Evolutionary conservation across 2,888 invertebrate genomes (phyloP).

Genomic region (Erynnis tages): DNA sequence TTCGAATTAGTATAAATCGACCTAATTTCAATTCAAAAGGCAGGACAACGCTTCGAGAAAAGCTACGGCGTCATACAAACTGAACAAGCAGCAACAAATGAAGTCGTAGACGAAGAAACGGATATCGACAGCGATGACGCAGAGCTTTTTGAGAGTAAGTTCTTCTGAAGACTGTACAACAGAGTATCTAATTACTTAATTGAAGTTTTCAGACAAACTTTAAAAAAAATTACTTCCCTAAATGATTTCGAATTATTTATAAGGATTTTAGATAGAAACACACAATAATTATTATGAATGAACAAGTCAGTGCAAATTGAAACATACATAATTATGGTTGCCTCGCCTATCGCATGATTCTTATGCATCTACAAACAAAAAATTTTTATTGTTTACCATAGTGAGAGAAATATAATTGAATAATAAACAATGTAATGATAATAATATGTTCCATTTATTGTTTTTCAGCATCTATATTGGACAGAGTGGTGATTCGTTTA

Average conservation of each 20-base stretch:
- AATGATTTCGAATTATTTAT: too few species aligned
- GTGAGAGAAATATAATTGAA: background rate
- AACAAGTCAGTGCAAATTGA: too few species aligned
- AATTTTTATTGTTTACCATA: background rate
- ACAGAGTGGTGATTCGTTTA: conserved; percentile 45
- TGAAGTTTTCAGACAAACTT: too few species aligned
- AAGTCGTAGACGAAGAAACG: conserved; percentile 29
- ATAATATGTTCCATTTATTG: background rate
- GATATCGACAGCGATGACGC: conserved; percentile 33
- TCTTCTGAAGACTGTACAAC: too few species aligned
- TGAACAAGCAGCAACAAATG: conserved; percentile 30
- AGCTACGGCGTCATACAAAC: conserved; percentile 56
- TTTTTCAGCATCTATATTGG: conserved; percentile 34
- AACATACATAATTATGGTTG: too few species aligned
- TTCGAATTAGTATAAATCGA: background rate
- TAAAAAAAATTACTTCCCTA: too few species aligned
- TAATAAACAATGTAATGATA: background rate
- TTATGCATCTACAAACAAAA: too few species aligned
- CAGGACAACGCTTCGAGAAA: conserved; percentile 80
- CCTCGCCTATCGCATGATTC: too few species aligned
- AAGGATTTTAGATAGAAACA: too few species aligned
- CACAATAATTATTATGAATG: too few species aligned
- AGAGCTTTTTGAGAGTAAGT: conserved; percentile 25
- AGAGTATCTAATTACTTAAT: too few species aligned
- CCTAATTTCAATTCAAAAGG: conserved; percentile 33